Evolutionary conservation across 2,797 vertebrate genomes (phyloP).

Genomic region (Eurystomus glaucurus): DNA sequence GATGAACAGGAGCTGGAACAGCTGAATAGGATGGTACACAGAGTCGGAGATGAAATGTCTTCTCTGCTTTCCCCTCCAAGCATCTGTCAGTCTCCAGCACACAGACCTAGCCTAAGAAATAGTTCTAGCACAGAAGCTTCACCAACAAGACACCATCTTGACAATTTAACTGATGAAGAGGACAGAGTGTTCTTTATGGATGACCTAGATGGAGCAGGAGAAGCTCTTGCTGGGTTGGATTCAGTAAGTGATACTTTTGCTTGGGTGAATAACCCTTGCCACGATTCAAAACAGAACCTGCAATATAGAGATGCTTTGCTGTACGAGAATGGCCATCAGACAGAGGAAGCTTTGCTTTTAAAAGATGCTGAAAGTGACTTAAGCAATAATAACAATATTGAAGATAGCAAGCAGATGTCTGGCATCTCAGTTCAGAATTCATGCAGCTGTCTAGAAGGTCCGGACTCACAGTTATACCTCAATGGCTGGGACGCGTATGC

Average conservation of each 20-base stretch:
- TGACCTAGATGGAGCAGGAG: constrained; percentile 88
- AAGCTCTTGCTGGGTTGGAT: constrained; percentile 78
- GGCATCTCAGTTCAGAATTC: constrained; percentile 75
- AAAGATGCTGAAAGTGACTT: constrained; percentile 77
- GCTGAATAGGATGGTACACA: constrained; percentile 95
- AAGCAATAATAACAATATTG: constrained; percentile 75
- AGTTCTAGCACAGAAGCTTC: constrained; percentile 87
- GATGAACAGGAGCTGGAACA: constrained; percentile 97
- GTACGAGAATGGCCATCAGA: constrained; percentile 76
- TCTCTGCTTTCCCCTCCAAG: constrained; percentile 95
- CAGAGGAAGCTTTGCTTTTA: constrained; percentile 52
- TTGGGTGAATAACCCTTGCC: constrained; percentile 62
- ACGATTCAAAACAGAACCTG: constrained; percentile 60
- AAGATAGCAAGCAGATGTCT: constrained; percentile 60
- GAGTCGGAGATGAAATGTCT: constrained; percentile 96
- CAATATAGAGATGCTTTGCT: constrained; percentile 62
- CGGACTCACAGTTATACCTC: constrained; percentile 84
- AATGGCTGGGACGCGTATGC: constrained; percentile 90
- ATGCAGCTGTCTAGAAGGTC: constrained; percentile 82
- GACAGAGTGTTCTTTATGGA: constrained; percentile 97
- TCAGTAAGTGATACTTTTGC: constrained; percentile 50
- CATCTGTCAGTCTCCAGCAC: constrained; percentile 91
- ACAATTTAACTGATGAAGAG: constrained; percentile 85
- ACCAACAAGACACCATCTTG: constrained; percentile 79
- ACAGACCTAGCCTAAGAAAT: constrained; percentile 78